phyloP scores from a whole-genome alignment of 1,140 invertebrate genomes.

The Cyclina sinensis region DNA sequence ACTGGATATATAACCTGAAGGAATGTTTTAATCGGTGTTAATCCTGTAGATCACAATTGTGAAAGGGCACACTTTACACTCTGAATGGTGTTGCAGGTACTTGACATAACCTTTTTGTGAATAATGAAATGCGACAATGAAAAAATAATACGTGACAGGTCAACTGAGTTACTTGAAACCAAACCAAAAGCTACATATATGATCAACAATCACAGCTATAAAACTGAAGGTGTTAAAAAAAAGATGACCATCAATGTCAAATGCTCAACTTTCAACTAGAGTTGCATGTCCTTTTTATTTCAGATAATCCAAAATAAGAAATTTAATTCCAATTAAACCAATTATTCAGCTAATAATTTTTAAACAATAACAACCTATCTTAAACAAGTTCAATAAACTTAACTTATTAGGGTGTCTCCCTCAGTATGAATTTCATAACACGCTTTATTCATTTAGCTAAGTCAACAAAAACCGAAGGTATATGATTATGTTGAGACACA shows the following conservation, averaged over 20 bases:
- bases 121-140: not conserved
- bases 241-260: too few species aligned
- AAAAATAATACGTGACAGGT: not conserved
- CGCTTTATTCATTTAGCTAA: not conserved
- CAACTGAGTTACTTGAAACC: not conserved
- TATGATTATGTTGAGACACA: too few species aligned
- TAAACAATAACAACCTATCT: too few species aligned
- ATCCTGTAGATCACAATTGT: slow-evolving; percentile 1
- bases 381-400: slow-evolving; percentile 5
- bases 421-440: not conserved
- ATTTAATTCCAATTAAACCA: too few species aligned
- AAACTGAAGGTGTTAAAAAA: too few species aligned
- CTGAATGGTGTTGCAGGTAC: slow-evolving; percentile 11
- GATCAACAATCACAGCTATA: too few species aligned
- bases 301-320: too few species aligned
- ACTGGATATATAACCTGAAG: slow-evolving; percentile 10
- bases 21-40: slow-evolving; percentile 31
- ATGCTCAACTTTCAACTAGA: too few species aligned
- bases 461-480: too few species aligned
- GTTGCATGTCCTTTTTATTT: too few species aligned
- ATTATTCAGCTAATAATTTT: too few species aligned
- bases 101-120: slow-evolving; percentile 20
- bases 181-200: not conserved
- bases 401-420: not conserved
- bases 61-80: slow-evolving; percentile 27